Conservation (phyloP, 2,797 vertebrate species). For the Pantherophis vulpinus region DNA sequence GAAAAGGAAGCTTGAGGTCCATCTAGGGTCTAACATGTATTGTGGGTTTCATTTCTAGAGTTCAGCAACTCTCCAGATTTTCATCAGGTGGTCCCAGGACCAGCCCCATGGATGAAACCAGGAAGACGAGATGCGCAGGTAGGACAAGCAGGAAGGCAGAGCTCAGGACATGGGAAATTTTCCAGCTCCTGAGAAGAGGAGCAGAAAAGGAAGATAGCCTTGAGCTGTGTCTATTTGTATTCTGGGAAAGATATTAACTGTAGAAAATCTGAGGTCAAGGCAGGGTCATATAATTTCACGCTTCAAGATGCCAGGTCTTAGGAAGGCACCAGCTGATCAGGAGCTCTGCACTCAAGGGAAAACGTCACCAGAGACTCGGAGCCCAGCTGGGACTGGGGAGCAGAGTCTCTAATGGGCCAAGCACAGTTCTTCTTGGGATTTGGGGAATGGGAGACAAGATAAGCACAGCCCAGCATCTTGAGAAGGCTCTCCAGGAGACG, state of each 20-base stretch:
- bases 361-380: not conserved
- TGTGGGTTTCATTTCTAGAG: not conserved
- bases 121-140: not conserved
- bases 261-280: slow-evolving; percentile 59
- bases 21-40: not conserved
- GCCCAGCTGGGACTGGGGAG: not conserved
- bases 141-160: slow-evolving; percentile 2
- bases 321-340: slow-evolving; percentile 43
- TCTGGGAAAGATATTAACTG: slow-evolving; percentile 53
- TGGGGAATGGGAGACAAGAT: not conserved
- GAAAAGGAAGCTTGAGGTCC: not conserved
- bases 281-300: slow-evolving; percentile 64
- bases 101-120: not conserved
- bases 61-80: not conserved
- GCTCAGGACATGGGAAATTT: slow-evolving; percentile 13
- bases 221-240: slow-evolving; percentile 45
- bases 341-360: slow-evolving; percentile 40
- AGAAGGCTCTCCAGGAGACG: not conserved
- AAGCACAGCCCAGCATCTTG: not conserved
- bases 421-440: not conserved
- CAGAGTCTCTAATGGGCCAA: not conserved
- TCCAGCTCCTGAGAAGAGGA: not conserved
- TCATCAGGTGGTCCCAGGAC: not conserved
- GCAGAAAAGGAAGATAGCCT: slow-evolving; percentile 18
- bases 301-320: slow-evolving; percentile 55